phyloP scores from a whole-genome alignment of 1,140 invertebrate species.

The Liolophura sinensis region DNA sequence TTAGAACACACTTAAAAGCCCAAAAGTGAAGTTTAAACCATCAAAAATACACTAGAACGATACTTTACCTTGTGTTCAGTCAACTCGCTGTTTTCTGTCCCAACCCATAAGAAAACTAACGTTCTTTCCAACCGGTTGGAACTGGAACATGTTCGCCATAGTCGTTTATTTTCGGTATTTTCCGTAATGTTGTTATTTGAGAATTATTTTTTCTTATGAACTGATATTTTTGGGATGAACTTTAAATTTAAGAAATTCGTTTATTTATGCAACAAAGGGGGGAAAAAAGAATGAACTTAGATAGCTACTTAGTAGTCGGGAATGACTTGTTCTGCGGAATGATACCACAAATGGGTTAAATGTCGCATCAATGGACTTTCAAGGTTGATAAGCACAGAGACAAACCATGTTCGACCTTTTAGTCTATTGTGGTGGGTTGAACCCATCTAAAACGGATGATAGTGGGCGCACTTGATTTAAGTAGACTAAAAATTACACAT shows the following conservation, averaged over 20 bases:
- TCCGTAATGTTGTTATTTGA: slow-evolving; percentile 19
- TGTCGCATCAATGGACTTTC: too few relatives aligned
- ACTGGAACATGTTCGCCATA: slow-evolving; percentile 56
- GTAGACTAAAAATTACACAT: too few relatives aligned
- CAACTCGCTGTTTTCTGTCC: slow-evolving; percentile 8
- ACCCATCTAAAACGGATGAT: too few relatives aligned
- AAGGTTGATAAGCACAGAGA: too few relatives aligned
- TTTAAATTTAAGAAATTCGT: neutral
- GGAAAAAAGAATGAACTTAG: neutral
- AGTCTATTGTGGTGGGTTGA: too few relatives aligned
- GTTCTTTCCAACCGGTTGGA: slow-evolving; percentile 56
- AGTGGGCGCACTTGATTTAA: too few relatives aligned
- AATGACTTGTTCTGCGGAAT: too few relatives aligned
- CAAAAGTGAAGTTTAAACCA: neutral
- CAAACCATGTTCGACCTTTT: too few relatives aligned
- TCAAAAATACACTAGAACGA: slow-evolving; percentile 5
- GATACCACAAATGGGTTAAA: too few relatives aligned
- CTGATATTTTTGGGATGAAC: neutral
- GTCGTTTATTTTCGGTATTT: slow-evolving; percentile 32
- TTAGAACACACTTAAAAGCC: neutral
- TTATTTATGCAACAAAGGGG: neutral
- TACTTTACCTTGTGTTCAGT: slow-evolving; percentile 20
- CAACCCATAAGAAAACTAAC: slow-evolving; percentile 38
- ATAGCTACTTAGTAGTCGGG: too few relatives aligned
- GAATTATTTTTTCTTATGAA: neutral